Evolutionary conservation across 2,888 invertebrate genomes (phyloP).

Genomic region (Euclidia mi): DNA sequence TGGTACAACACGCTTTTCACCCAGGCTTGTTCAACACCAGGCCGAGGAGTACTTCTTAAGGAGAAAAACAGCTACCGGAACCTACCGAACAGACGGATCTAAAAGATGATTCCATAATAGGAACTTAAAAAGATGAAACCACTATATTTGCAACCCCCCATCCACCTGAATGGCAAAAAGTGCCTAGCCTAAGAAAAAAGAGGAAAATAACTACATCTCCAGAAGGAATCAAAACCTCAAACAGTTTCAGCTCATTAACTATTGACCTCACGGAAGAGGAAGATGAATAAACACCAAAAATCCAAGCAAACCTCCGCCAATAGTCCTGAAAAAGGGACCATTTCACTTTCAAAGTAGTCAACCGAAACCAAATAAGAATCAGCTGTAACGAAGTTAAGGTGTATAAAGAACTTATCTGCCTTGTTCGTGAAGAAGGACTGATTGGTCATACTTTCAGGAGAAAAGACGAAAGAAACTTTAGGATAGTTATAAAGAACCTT

Average conservation of each 20-base stretch:
- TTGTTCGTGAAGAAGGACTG: constrained; percentile 1
- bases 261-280: neutral
- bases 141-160: no score
- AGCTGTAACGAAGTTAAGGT: neutral
- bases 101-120: no score
- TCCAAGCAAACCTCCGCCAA: neutral
- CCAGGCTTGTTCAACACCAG: no score
- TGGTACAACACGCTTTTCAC: no score
- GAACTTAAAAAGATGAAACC: no score
- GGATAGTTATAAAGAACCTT: constrained; percentile 2
- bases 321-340: neutral
- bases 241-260: neutral
- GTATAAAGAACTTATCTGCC: neutral
- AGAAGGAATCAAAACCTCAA: neutral
- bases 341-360: constrained; percentile 3
- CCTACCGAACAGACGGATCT: no score
- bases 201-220: no score
- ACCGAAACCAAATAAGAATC: neutral
- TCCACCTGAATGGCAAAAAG: no score
- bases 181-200: no score
- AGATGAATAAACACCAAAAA: neutral
- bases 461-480: constrained; percentile 2
- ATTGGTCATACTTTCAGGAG: constrained; percentile 6
- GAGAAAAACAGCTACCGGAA: no score
- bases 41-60: no score